Percentiles rank a stretch among this genome's conserved stretches.
Conservation (phyloP, 64 coral and sea anemone species). For the Cladopsammia gracilis region DNA sequence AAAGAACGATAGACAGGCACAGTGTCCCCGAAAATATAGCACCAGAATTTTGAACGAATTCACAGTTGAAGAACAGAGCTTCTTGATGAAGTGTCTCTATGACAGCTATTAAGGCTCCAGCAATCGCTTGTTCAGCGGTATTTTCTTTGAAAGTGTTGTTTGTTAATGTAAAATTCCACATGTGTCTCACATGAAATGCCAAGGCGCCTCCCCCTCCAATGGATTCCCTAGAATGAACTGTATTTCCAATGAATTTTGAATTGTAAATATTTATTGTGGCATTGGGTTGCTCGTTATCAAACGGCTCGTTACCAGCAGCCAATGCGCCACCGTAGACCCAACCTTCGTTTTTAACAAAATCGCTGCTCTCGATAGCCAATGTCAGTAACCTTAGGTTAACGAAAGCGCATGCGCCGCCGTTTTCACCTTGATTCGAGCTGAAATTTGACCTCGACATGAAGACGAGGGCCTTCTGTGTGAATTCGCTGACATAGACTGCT, state of each 20-base stretch:
- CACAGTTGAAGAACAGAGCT: neutral
- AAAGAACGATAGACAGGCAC: neutral
- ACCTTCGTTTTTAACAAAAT: neutral
- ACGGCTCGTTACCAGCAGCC: neutral
- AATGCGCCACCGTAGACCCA: neutral
- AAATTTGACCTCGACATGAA: conserved; percentile 28
- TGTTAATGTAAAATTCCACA: neutral
- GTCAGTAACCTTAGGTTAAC: neutral
- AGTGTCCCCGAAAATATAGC: neutral
- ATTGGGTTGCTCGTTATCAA: neutral
- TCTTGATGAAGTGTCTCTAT: neutral
- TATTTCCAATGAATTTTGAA: neutral
- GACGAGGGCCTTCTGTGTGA: neutral
- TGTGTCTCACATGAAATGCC: neutral
- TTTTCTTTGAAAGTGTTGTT: neutral
- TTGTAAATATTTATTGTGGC: neutral
- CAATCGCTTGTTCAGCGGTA: neutral
- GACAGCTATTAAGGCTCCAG: neutral
- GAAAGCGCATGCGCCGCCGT: conserved; percentile 31
- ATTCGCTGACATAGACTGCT: conserved; percentile 4
- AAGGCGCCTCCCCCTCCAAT: neutral
- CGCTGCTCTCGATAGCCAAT: neutral
- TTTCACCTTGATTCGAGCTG: neutral
- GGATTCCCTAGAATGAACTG: neutral
- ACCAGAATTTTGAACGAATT: neutral